Conservation (phyloP, 2,113 vertebrate species). For the Oceanites oceanicus region DNA sequence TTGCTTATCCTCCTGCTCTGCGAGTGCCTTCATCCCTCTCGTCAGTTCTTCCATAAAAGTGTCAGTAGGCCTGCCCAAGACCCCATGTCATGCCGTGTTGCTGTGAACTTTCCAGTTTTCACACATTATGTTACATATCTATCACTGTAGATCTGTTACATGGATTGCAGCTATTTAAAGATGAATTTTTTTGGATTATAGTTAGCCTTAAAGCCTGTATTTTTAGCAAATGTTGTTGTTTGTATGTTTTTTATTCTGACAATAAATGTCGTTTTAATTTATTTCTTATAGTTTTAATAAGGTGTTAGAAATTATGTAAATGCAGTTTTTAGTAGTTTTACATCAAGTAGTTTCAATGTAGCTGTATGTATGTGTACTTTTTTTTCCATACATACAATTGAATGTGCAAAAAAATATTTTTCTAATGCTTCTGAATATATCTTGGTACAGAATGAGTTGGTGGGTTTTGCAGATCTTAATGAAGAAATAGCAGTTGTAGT, state of each 20-base stretch:
- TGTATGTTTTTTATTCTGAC: background rate
- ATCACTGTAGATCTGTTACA: background rate
- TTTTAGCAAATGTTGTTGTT: background rate
- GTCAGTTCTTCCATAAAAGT: background rate
- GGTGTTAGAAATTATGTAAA: background rate
- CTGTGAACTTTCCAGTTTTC: background rate
- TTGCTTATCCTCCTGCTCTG: fast-evolving
- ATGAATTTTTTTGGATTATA: background rate
- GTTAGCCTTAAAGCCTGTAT: background rate
- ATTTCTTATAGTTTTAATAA: background rate
- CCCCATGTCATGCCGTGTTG: fast-evolving
- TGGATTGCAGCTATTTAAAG: background rate
- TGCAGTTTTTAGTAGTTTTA: background rate
- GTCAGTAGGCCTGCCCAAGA: background rate
- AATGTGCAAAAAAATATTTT: constrained; percentile 30
- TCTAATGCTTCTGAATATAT: constrained; percentile 3
- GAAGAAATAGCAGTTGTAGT: background rate
- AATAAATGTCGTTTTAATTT: background rate
- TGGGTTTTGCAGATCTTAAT: background rate
- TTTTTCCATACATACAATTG: background rate
- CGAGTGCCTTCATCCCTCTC: background rate
- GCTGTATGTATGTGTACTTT: background rate
- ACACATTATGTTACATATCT: background rate
- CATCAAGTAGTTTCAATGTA: background rate
- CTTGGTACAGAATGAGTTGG: background rate